Evolutionary conservation across 2,888 invertebrate genomes (phyloP).

Genomic region (Hetaerina titia): DNA sequence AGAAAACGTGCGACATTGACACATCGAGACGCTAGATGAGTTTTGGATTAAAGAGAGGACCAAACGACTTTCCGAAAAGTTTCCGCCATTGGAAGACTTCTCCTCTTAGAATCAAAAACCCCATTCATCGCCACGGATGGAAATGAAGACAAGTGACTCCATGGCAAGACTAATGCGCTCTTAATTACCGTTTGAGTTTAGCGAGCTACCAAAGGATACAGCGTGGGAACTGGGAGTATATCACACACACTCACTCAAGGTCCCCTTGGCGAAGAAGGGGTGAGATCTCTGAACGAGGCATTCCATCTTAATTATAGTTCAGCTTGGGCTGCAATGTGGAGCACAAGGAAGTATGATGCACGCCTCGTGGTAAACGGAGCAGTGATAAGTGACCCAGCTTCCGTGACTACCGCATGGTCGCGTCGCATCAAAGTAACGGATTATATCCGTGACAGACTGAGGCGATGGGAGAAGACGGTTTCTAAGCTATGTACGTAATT

Average conservation of each 20-base stretch:
- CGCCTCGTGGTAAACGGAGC: constrained; percentile 14
- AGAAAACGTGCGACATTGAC: background rate
- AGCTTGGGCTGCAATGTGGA: background rate
- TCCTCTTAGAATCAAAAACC: too few relatives aligned
- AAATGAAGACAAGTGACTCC: constrained; percentile 51
- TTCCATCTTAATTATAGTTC: constrained; percentile 49
- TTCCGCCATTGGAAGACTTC: background rate
- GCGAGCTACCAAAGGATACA: constrained; percentile 16
- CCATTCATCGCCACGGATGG: background rate
- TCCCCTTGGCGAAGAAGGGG: background rate
- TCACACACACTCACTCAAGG: background rate
- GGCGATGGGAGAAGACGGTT: background rate
- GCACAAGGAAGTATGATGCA: constrained; percentile 41
- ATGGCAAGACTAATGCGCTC: constrained; percentile 42
- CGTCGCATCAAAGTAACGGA: background rate
- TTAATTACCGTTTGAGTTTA: constrained; percentile 56
- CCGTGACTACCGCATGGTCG: background rate
- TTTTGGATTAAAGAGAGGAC: background rate
- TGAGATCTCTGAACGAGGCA: background rate
- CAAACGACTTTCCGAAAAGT: background rate
- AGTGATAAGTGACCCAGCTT: constrained; percentile 51
- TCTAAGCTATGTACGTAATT: background rate
- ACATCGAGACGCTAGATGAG: background rate
- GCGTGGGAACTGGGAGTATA: constrained; percentile 13
- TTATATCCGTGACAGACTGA: background rate